A percentile compares a stretch with the other conserved stretches of the same genome.
Evolutionary conservation across 2,113 vertebrate genomes (phyloP).

Genomic region (Phrynosoma blainvillii): DNA sequence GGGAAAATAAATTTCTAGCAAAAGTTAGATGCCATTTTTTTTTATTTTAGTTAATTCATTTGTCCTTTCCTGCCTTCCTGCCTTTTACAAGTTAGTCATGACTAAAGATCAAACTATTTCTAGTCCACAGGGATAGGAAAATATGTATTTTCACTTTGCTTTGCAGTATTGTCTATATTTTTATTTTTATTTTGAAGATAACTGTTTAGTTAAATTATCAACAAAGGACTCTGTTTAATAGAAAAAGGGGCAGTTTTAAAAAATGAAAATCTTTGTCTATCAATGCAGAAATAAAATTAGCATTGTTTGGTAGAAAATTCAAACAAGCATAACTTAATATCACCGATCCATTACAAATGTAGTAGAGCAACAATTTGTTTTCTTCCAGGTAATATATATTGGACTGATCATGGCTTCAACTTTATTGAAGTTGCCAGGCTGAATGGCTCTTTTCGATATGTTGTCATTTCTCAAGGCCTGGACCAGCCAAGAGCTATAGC

Average conservation of each 20-base stretch:
- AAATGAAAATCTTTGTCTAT: not conserved
- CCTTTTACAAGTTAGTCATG: not conserved
- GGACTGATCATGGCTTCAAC: slow-evolving; percentile 98
- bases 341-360: not conserved
- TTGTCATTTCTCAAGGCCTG: slow-evolving; percentile 92
- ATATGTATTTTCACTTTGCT: slow-evolving; percentile 37
- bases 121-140: slow-evolving; percentile 19
- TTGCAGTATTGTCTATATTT: slow-evolving; percentile 18
- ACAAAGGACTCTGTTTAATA: slow-evolving; percentile 21
- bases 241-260: slow-evolving; percentile 22
- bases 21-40: not conserved
- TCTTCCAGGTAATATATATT: slow-evolving; percentile 92
- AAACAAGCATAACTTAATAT: not conserved
- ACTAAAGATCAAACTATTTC: not conserved
- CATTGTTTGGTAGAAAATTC: not conserved
- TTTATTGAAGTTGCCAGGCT: slow-evolving; percentile 95
- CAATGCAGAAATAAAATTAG: not conserved
- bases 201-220: not conserved
- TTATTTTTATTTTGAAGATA: slow-evolving; percentile 38
- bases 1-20: not conserved
- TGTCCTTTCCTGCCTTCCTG: not conserved
- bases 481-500: slow-evolving; percentile 95
- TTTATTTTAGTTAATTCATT: too few species aligned
- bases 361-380: slow-evolving; percentile 11
- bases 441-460: slow-evolving; percentile 92